phyloP scores from a whole-genome alignment of 2,888 invertebrate genomes.

The Agrochola lychnidis region DNA sequence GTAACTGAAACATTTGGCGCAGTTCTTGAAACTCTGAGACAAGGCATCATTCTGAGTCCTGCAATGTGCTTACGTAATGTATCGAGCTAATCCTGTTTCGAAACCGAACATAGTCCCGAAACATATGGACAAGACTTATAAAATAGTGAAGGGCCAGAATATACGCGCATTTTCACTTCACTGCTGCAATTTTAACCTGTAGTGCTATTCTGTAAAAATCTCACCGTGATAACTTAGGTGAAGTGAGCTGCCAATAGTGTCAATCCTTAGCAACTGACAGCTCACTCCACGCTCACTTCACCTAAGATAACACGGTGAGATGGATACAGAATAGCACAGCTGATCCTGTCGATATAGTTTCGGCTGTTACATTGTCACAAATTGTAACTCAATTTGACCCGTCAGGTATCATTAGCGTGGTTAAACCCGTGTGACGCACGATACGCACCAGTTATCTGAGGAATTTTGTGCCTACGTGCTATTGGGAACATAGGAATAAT shows the following conservation, averaged over 20 bases:
- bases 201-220: no score
- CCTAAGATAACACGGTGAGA: no score
- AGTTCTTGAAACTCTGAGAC: not conserved
- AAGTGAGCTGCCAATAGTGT: no score
- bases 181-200: conserved; percentile 15
- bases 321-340: no score
- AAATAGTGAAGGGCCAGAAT: not conserved
- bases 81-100: not conserved
- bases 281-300: no score
- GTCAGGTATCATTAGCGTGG: conserved; percentile 42
- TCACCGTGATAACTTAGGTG: no score
- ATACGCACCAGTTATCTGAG: conserved; percentile 30
- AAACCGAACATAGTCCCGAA: not conserved
- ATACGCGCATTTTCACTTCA: not conserved
- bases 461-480: conserved; percentile 43
- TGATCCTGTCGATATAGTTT: not conserved
- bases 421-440: conserved; percentile 40
- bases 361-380: not conserved
- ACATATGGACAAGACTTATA: not conserved
- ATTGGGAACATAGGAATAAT: conserved; percentile 6
- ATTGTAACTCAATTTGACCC: conserved; percentile 30
- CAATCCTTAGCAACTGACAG: no score
- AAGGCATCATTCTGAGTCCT: not conserved
- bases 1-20: not conserved
- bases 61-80: not conserved